Evolutionary conservation across 2,797 vertebrate species (phyloP).

Genomic region (Merluccius polli): DNA sequence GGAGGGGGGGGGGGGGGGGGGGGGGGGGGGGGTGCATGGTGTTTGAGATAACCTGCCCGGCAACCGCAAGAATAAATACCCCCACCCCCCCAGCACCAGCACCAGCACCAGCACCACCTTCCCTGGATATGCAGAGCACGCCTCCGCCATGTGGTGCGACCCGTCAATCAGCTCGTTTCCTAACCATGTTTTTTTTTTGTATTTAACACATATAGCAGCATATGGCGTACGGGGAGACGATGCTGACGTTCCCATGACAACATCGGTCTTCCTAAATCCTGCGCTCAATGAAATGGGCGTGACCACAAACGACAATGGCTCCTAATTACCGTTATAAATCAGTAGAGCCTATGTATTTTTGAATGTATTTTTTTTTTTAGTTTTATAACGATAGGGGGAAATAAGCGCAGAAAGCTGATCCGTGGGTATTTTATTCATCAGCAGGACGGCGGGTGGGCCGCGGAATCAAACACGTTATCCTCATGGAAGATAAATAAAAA

Average conservation of each 20-base stretch:
- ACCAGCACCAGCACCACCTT: too few relatives aligned
- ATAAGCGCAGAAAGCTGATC: not conserved
- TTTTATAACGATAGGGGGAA: not conserved
- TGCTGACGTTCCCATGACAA: conserved; percentile 72
- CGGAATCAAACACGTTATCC: not conserved
- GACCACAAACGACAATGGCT: conserved; percentile 40
- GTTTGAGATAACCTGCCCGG: conserved; percentile 65
- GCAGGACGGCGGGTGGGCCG: conserved; percentile 38
- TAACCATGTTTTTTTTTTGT: conserved; percentile 12
- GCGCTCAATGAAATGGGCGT: conserved; percentile 48
- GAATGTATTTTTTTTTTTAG: not conserved
- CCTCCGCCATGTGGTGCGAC: conserved; percentile 9
- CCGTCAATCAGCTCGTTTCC: conserved; percentile 21
- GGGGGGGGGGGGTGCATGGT: conserved; percentile 23
- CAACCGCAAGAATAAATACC: conserved; percentile 65
- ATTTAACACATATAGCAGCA: conserved; percentile 19
- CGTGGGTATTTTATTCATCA: conserved; percentile 16
- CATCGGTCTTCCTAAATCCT: conserved; percentile 33
- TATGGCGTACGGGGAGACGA: conserved; percentile 41
- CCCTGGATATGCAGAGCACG: conserved; percentile 14
- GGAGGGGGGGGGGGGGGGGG: conserved; percentile 15
- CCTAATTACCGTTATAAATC: conserved; percentile 13
- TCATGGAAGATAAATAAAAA: not conserved
- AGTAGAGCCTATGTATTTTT: too few relatives aligned
- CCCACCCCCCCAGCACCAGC: conserved; percentile 18